Evolutionary conservation across 2,113 vertebrate species (phyloP).

Genomic region (Phyllostomus hastatus): DNA sequence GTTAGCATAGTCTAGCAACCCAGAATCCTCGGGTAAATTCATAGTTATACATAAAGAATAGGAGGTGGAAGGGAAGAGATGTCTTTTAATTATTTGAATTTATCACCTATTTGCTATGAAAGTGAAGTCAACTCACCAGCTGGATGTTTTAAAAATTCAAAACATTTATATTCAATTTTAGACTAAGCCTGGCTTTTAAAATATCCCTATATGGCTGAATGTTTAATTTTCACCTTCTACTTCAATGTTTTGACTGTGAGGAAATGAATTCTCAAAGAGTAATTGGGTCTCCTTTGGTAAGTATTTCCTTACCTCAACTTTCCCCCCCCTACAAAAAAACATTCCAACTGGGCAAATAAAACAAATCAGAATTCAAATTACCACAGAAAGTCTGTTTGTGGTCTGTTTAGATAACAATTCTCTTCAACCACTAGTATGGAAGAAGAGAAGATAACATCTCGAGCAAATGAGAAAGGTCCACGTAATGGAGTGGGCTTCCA

Average conservation of each 20-base stretch:
- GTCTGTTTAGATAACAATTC: constrained; percentile 41
- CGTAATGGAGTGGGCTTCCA: background rate
- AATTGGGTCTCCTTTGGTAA: constrained; percentile 31
- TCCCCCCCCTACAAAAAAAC: background rate
- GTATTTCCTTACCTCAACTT: constrained; percentile 13
- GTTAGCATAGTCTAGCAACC: background rate
- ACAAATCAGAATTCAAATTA: constrained; percentile 54
- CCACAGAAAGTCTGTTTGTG: constrained; percentile 38
- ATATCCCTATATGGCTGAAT: background rate
- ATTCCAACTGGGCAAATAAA: constrained; percentile 36
- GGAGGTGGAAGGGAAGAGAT: background rate
- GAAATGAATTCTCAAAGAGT: constrained; percentile 50
- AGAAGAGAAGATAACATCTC: background rate
- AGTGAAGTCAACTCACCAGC: constrained; percentile 23
- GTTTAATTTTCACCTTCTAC: constrained; percentile 42
- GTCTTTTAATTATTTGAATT: background rate
- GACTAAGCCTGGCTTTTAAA: constrained; percentile 3
- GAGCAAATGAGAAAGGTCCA: background rate
- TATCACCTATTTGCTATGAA: background rate
- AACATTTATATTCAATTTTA: constrained; percentile 29
- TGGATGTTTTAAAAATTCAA: constrained; percentile 26
- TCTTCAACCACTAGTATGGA: background rate
- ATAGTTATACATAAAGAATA: background rate
- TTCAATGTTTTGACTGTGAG: constrained; percentile 45
- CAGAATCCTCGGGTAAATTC: background rate